Percentiles rank a stretch among this genome's conserved stretches.
Evolutionary conservation across 1,140 invertebrate species (phyloP).

Genomic region (Eufriesea mexicana): DNA sequence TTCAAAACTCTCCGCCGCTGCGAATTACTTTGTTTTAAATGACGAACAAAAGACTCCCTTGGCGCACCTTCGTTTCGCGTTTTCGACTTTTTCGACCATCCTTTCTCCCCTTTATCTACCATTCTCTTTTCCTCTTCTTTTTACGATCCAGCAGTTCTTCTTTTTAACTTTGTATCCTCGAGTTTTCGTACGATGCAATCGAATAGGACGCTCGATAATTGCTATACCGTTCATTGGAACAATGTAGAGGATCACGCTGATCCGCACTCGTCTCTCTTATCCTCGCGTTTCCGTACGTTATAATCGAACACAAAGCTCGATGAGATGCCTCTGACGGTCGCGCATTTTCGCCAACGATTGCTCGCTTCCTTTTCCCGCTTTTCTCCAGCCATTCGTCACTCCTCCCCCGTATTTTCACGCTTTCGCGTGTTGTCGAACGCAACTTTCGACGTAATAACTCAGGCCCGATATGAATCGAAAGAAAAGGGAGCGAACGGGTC

Average conservation of each 20-base stretch:
- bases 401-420: background rate
- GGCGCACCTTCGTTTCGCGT: background rate
- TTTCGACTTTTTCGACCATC: background rate
- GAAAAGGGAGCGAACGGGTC: background rate
- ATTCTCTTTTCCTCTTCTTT: background rate
- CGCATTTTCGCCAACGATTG: background rate
- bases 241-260: background rate
- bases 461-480: background rate
- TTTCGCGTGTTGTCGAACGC: background rate
- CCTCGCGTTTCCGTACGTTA: background rate
- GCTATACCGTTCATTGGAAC: background rate
- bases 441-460: slow-evolving; percentile 13
- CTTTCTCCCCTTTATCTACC: too few species aligned
- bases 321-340: background rate
- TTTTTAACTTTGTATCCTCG: background rate
- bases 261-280: background rate
- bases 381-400: background rate
- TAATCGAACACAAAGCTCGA: slow-evolving; percentile 6
- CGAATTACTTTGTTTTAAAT: slow-evolving; percentile 41
- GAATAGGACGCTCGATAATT: background rate
- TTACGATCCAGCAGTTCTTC: background rate
- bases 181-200: background rate
- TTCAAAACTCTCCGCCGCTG: slow-evolving; percentile 24
- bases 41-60: slow-evolving; percentile 13
- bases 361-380: background rate